Conservation (phyloP, 2,888 invertebrate genomes). For the Bhutanitis thaidina region DNA sequence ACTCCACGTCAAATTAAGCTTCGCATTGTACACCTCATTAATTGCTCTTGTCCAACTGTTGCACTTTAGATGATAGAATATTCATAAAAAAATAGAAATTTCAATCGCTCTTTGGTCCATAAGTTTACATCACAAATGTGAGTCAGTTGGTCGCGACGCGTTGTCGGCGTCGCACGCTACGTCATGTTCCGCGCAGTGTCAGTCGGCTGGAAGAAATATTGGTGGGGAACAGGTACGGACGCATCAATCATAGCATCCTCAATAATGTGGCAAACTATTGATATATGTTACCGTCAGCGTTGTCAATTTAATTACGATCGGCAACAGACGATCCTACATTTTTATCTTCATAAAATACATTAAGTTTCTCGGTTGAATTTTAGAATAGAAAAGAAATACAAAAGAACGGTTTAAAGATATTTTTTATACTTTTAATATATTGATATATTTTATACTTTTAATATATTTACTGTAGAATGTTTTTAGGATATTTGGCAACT, state of each 20-base stretch:
- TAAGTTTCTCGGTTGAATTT: too few species aligned
- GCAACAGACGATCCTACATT: slow-evolving; percentile 6
- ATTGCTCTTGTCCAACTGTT: neutral
- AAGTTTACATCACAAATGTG: slow-evolving; percentile 27
- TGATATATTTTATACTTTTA: too few species aligned
- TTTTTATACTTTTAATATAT: too few species aligned
- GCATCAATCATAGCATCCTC: slow-evolving; percentile 60
- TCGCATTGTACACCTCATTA: slow-evolving; percentile 3
- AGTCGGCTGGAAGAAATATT: slow-evolving; percentile 72
- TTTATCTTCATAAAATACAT: neutral
- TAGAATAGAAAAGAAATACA: too few species aligned
- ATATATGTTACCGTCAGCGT: neutral
- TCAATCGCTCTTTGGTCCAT: slow-evolving; percentile 35
- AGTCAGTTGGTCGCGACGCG: slow-evolving; percentile 64
- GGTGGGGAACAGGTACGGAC: slow-evolving; percentile 78
- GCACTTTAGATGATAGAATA: neutral
- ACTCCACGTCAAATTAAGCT: neutral
- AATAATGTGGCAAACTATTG: slow-evolving; percentile 45
- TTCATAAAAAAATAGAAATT: slow-evolving; percentile 34
- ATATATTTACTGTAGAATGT: too few species aligned
- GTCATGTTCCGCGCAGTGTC: slow-evolving; percentile 70
- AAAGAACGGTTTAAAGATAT: too few species aligned
- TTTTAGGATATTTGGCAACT: slow-evolving; percentile 24
- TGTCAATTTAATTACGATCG: slow-evolving; percentile 3
- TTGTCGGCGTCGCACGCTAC: slow-evolving; percentile 59